Evolutionary conservation across 2,888 invertebrate species (phyloP).

Genomic region (Azorinus chamasolen): DNA sequence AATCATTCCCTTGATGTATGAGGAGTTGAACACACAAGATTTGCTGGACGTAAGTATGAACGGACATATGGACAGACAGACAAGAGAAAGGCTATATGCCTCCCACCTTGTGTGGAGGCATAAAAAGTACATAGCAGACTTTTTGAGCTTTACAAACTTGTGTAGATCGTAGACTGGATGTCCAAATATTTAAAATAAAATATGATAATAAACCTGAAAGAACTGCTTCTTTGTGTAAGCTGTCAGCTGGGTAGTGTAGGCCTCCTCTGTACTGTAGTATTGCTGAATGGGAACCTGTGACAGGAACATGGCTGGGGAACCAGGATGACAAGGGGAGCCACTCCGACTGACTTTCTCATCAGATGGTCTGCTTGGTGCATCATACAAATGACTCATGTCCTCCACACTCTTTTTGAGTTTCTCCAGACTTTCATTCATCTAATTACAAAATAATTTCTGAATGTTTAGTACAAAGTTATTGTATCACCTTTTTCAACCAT

Average conservation of each 20-base stretch:
- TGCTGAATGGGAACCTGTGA: conserved; percentile 75
- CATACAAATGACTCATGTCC: conserved; percentile 66
- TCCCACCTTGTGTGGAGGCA: too few relatives aligned
- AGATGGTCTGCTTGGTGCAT: conserved; percentile 17
- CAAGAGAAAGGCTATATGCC: too few relatives aligned
- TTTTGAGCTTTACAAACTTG: neutral
- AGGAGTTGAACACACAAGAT: too few relatives aligned
- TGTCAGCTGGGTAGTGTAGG: conserved; percentile 80
- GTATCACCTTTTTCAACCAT: too few relatives aligned
- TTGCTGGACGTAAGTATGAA: too few relatives aligned
- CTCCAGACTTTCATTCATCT: conserved; percentile 75
- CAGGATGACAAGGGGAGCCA: conserved; percentile 30
- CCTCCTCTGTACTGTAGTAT: conserved; percentile 77
- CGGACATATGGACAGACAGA: too few relatives aligned
- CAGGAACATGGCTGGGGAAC: conserved; percentile 67
- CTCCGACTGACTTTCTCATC: neutral
- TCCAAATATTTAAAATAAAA: too few relatives aligned
- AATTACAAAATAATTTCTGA: conserved; percentile 19
- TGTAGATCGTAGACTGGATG: neutral
- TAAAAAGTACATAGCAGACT: too few relatives aligned
- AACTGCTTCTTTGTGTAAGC: conserved; percentile 83
- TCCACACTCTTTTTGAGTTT: conserved; percentile 64
- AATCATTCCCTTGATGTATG: too few relatives aligned
- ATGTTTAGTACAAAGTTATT: too few relatives aligned
- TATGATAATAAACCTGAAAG: conserved; percentile 85